Conservation (phyloP, 1,140 invertebrate genomes). For the Bicyclus anynana region DNA sequence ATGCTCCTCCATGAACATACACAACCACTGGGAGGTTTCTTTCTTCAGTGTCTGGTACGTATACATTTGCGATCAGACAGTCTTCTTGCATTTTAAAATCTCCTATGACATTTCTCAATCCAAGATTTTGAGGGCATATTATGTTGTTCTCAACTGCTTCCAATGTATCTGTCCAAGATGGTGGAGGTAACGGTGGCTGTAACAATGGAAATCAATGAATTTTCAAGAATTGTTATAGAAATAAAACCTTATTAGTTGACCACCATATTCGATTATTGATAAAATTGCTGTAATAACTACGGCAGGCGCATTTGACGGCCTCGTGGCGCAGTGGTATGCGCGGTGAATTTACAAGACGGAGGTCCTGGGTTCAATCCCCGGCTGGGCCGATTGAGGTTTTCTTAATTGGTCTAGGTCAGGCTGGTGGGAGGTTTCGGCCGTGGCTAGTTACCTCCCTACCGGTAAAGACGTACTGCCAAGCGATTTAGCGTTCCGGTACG, state of each 20-base stretch:
- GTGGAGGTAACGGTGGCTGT: slow-evolving; percentile 37
- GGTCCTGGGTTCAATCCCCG: too few relatives aligned
- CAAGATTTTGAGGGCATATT: slow-evolving; percentile 29
- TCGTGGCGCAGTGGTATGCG: too few relatives aligned
- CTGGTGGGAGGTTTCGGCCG: too few relatives aligned
- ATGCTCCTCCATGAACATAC: slow-evolving; percentile 26
- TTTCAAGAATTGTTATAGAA: neutral
- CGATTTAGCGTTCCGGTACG: too few relatives aligned
- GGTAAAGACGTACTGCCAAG: too few relatives aligned
- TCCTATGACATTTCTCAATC: neutral
- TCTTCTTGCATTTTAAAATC: slow-evolving; percentile 17
- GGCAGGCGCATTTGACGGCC: too few relatives aligned
- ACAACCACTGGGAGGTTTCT: slow-evolving; percentile 26
- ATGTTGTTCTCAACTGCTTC: slow-evolving; percentile 34
- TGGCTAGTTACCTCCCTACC: too few relatives aligned
- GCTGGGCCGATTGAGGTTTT: too few relatives aligned
- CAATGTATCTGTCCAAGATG: slow-evolving; percentile 29
- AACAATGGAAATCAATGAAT: neutral
- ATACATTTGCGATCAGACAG: slow-evolving; percentile 22
- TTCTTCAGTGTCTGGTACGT: slow-evolving; percentile 20
- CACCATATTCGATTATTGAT: too few relatives aligned
- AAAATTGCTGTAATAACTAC: too few relatives aligned
- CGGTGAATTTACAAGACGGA: too few relatives aligned
- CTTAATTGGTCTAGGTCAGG: too few relatives aligned
- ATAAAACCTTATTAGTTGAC: neutral